phyloP scores from a whole-genome alignment of 2,797 vertebrate species.

The Distichodus sexfasciatus region DNA sequence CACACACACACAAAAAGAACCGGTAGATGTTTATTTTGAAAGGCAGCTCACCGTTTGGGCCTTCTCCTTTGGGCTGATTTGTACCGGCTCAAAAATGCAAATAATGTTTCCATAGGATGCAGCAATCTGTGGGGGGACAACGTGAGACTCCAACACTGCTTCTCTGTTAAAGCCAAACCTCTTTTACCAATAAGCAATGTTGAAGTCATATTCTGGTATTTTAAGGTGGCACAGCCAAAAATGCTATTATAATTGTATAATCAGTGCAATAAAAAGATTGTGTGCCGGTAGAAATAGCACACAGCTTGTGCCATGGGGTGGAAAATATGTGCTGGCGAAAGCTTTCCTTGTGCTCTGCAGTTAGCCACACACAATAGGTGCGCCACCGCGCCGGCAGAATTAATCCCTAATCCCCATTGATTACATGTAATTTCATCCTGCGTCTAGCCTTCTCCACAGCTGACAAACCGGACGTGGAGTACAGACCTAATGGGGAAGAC shows the following conservation, averaged over 20 bases:
- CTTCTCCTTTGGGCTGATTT: slow-evolving; percentile 75
- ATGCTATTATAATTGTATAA: not conserved
- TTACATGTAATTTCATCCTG: not conserved
- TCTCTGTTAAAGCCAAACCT: too few relatives aligned
- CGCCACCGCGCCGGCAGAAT: not conserved
- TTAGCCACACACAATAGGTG: not conserved
- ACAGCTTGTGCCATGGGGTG: not conserved
- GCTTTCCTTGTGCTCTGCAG: not conserved
- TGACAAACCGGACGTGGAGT: not conserved
- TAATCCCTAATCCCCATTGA: not conserved
- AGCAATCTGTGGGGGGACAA: slow-evolving; percentile 83
- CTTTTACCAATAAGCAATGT: too few relatives aligned
- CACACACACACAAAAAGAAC: slow-evolving; percentile 2
- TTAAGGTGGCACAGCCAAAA: not conserved
- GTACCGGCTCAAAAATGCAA: slow-evolving; percentile 91
- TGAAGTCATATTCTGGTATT: too few relatives aligned
- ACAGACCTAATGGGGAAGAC: not conserved
- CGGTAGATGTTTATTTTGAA: not conserved
- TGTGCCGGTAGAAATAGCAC: not conserved
- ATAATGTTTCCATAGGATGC: slow-evolving; percentile 92
- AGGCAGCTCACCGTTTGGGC: slow-evolving; percentile 76
- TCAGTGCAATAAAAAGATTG: not conserved
- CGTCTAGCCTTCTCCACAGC: not conserved
- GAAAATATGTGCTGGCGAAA: not conserved
- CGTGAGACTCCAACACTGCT: too few relatives aligned